Evolutionary conservation across 2,797 vertebrate species (phyloP).

Genomic region (Sebastes miniatus): DNA sequence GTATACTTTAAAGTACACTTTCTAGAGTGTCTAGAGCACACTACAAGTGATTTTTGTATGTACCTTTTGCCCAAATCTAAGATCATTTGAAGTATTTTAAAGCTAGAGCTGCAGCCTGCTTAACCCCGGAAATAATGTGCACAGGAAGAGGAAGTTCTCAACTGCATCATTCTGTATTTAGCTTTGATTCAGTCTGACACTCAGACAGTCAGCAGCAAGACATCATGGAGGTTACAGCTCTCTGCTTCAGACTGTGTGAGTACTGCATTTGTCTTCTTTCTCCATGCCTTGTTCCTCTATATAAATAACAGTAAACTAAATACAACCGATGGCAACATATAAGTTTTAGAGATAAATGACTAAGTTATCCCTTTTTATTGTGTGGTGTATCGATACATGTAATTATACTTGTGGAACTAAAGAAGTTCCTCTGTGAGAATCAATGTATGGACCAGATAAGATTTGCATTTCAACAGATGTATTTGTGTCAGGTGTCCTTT

Average conservation of each 20-base stretch:
- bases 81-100: not conserved
- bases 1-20: too few relatives aligned
- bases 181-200: not conserved
- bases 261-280: not conserved
- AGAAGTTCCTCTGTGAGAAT: not conserved
- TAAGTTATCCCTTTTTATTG: not conserved
- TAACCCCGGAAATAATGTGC: not conserved
- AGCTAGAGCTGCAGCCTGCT: too few relatives aligned
- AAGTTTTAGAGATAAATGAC: not conserved
- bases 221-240: not conserved
- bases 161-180: not conserved
- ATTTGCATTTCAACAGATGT: too few relatives aligned
- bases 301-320: not conserved
- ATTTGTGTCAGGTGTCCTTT: too few relatives aligned
- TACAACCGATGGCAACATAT: not conserved
- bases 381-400: not conserved
- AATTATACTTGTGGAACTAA: not conserved
- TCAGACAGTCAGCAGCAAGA: not conserved
- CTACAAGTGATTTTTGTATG: not conserved
- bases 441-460: too few relatives aligned
- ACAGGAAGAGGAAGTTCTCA: conserved; percentile 9
- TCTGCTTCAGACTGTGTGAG: not conserved
- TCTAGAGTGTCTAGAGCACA: not conserved
- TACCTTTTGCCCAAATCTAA: not conserved
- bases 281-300: not conserved